These are phyloP conservation scores for Linurgus olivaceus DNA, from an alignment of 2,797 vertebrate genomes.

Conservation along the genomic window DNA sequence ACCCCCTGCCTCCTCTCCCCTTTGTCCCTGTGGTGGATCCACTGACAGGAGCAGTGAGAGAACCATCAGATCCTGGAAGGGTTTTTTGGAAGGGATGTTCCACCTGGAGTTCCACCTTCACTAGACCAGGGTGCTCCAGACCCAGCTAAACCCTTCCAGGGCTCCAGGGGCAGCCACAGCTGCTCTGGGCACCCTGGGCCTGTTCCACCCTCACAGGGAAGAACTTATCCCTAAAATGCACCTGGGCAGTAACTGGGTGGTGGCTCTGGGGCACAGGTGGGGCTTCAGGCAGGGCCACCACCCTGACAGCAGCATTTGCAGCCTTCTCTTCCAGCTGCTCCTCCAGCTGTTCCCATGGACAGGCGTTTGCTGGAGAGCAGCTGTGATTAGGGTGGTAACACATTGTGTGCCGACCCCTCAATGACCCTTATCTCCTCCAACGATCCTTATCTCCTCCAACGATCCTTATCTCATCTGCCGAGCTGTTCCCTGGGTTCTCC, in stretches of 20 bases:
- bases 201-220: neutral
- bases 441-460: neutral
- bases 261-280: neutral
- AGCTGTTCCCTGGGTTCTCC: neutral
- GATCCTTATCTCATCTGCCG: neutral
- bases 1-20: neutral
- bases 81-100: neutral
- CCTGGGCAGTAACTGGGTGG: neutral
- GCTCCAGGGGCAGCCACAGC: neutral
- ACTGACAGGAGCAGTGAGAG: neutral
- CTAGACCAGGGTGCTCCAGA: neutral
- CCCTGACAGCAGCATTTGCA: rapidly evolving
- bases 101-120: neutral
- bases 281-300: neutral
- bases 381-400: neutral
- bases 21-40: neutral
- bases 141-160: neutral
- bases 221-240: neutral
- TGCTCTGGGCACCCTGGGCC: neutral
- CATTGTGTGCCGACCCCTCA: neutral
- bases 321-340: neutral
- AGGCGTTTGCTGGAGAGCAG: neutral
- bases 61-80: neutral
- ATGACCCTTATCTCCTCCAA: too few species aligned
- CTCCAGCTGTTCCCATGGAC: neutral